phyloP scores from a whole-genome alignment of 1,140 invertebrate genomes.

The Triops longicaudatus region DNA sequence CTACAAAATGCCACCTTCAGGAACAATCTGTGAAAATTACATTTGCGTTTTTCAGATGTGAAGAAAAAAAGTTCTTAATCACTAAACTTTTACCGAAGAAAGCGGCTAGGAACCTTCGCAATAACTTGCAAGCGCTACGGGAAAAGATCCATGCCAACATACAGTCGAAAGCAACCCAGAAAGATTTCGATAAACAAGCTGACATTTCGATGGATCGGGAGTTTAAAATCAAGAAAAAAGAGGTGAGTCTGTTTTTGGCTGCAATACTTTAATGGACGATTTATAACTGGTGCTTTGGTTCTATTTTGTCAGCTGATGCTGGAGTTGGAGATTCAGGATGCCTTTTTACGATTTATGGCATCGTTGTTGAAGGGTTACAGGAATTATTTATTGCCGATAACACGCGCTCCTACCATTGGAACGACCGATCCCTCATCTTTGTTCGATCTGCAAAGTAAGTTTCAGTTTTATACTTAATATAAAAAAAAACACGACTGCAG shows the following conservation, averaged over 20 bases:
- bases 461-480: slow-evolving; percentile 2
- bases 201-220: slow-evolving; percentile 55
- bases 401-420: slow-evolving; percentile 81
- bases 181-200: slow-evolving; percentile 40
- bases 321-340: slow-evolving; percentile 92
- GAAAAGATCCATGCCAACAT: slow-evolving; percentile 43
- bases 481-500: neutral
- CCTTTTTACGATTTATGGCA: slow-evolving; percentile 93
- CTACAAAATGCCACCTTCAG: no score
- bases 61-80: slow-evolving; percentile 73
- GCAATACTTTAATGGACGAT: neutral
- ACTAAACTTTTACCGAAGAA: slow-evolving; percentile 83
- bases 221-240: slow-evolving; percentile 60
- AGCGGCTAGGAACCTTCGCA: slow-evolving; percentile 64
- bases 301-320: slow-evolving; percentile 54
- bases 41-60: slow-evolving; percentile 60
- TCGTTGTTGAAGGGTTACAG: slow-evolving; percentile 86
- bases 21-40: no score
- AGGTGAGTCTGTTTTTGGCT: slow-evolving; percentile 41
- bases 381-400: slow-evolving; percentile 83
- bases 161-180: slow-evolving; percentile 47
- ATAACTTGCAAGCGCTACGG: slow-evolving; percentile 60
- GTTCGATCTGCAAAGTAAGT: slow-evolving; percentile 86
- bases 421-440: slow-evolving; percentile 90
- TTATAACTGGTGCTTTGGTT: slow-evolving; percentile 28